phyloP scores from a whole-genome alignment of 2,888 invertebrate genomes.

The Orthosia gothica region DNA sequence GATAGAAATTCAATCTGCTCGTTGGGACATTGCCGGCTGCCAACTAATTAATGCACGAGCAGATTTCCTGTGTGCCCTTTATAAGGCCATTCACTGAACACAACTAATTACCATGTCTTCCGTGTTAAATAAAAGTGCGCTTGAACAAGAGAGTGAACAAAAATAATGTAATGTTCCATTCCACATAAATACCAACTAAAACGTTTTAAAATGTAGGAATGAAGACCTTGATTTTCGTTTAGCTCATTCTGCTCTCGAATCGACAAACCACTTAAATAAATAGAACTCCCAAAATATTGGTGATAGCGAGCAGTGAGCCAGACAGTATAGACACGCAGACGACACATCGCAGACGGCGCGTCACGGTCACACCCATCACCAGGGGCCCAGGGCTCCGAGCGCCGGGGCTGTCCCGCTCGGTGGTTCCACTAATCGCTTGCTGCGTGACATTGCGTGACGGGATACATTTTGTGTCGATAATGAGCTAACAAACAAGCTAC shows the following conservation, averaged over 20 bases:
- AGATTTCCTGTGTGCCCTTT: slow-evolving; percentile 15
- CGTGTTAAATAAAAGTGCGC: slow-evolving; percentile 24
- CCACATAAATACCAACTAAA: background rate
- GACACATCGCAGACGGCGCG: slow-evolving; percentile 35
- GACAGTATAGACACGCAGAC: slow-evolving; percentile 55
- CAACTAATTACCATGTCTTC: background rate
- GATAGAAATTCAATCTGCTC: slow-evolving; percentile 38
- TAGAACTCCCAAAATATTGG: slow-evolving; percentile 37
- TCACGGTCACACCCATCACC: slow-evolving; percentile 38
- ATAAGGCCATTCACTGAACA: slow-evolving; percentile 22
- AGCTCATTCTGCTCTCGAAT: slow-evolving; percentile 20
- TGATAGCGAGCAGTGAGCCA: slow-evolving; percentile 37
- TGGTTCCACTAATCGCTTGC: slow-evolving; percentile 27
- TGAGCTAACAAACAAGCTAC: slow-evolving; percentile 21
- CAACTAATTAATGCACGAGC: slow-evolving; percentile 38
- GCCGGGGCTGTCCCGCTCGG: slow-evolving; percentile 10
- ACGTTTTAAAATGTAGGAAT: slow-evolving; percentile 8
- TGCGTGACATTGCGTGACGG: slow-evolving; percentile 28
- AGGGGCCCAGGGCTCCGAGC: slow-evolving; percentile 22
- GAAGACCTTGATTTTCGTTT: slow-evolving; percentile 32
- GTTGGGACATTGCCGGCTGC: background rate
- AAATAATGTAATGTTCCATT: background rate
- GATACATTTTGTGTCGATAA: slow-evolving; percentile 30
- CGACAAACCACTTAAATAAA: slow-evolving; percentile 40
- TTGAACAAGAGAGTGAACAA: slow-evolving; percentile 5